Evolutionary conservation across 2,888 invertebrate species (phyloP), one percentile per base, ranked within the genome.

Genomic region (Pollenia labialis): DNA sequence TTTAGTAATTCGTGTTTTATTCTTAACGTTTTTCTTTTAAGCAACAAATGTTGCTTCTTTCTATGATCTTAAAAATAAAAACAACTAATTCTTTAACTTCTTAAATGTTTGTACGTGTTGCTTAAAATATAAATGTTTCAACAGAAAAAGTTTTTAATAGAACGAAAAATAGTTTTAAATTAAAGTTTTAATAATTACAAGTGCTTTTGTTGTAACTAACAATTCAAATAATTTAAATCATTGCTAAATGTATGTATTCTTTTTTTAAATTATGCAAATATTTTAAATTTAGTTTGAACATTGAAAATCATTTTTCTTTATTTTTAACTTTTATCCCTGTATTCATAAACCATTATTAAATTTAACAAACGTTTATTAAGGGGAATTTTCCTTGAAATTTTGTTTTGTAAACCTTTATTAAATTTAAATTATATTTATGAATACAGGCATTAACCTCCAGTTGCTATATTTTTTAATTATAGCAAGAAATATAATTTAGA

Each of bases 81-180:
- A 3, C 12, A 10, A 23, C 23, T 3, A 23, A 23, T 23, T 56
- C 23, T 10, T 23, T 56, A 56, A 56, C 23, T 23, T 56, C 23
- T 56, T 12, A 56, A 56, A 56, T 56, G 6, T 32, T 16, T 14
- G 16, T 40, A 52, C 52, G 68, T 40, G 52, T 68, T 68, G 50
- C 68, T 52, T 23, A n/a, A 52, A 10, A 14, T 23, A 52, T 4
- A 16, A 44, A 64, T 11, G 12, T 64, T 42, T 44, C 11, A 32
- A 54, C 12, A 2, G 18, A 42, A 64, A 18, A 32, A 32, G 32
- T 32, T 46, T 46, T 64, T 14, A 16, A 46, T 18, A 14, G 16
- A 46, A 64, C 6, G 4, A 18, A 46, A 23, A 64, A 32, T 10
- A 32, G 32, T 64, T 46, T 44, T 64, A 1, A 32, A 32, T 8